Conservation (phyloP, 2,113 vertebrate species). For the Lepisosteus osseus region DNA sequence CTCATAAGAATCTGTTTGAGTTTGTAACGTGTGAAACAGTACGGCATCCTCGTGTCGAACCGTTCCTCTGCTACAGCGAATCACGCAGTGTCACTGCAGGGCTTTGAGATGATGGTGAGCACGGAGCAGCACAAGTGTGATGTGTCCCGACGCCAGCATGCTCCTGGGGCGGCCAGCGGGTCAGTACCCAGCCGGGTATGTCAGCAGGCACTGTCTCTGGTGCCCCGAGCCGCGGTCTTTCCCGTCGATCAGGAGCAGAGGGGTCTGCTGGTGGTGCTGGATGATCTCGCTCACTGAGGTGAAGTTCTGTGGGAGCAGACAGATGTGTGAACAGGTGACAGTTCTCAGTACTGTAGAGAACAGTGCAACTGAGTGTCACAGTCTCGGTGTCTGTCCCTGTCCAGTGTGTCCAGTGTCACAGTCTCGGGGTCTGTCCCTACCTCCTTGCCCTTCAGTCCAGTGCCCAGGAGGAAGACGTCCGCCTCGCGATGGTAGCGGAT, state of each 20-base stretch:
- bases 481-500: slow-evolving; percentile 75
- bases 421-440: slow-evolving; percentile 50
- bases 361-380: not conserved
- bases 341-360: too few relatives aligned
- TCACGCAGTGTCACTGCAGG: not conserved
- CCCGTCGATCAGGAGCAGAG: slow-evolving; percentile 89
- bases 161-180: not conserved
- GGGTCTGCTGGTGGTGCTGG: slow-evolving; percentile 75
- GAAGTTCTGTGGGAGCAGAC: slow-evolving; percentile 59
- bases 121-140: too few relatives aligned
- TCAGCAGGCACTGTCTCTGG: slow-evolving; percentile 84
- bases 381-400: slow-evolving; percentile 49
- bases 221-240: slow-evolving; percentile 75
- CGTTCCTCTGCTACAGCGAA: too few relatives aligned
- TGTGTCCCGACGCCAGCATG: not conserved
- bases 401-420: slow-evolving; percentile 26
- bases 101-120: not conserved
- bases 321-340: not conserved
- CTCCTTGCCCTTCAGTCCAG: slow-evolving; percentile 83
- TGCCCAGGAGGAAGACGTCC: slow-evolving; percentile 78
- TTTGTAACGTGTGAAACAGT: too few relatives aligned
- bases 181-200: slow-evolving; percentile 63
- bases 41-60: too few relatives aligned
- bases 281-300: slow-evolving; percentile 80
- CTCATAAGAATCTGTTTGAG: too few relatives aligned